A percentile compares a stretch with the other conserved stretches of the same genome.
Conservation (phyloP, 2,113 vertebrate genomes). For the Chascanopsetta lugubris region DNA sequence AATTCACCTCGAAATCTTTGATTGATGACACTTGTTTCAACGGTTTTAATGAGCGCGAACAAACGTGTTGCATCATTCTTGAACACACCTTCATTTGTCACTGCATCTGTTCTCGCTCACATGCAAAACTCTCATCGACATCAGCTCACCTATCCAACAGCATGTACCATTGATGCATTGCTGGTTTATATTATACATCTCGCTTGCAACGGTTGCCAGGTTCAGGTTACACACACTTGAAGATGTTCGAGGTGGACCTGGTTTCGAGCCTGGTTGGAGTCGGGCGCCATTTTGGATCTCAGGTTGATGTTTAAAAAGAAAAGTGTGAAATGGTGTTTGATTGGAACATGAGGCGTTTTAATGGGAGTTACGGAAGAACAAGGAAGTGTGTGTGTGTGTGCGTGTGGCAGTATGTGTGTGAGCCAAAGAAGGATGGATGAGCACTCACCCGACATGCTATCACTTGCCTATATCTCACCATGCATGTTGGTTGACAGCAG, state of each 20-base stretch:
- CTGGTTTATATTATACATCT: constrained; percentile 48
- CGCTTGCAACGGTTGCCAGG: constrained; percentile 54
- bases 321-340: too few relatives aligned
- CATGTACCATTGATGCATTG: constrained; percentile 50
- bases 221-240: too few relatives aligned
- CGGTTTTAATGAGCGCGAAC: background rate
- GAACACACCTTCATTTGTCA: constrained; percentile 44
- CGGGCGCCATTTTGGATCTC: too few relatives aligned
- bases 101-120: too few relatives aligned
- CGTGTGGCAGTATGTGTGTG: constrained; percentile 20
- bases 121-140: constrained; percentile 32
- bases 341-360: too few relatives aligned
- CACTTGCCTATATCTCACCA: constrained; percentile 49
- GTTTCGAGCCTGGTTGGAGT: too few relatives aligned
- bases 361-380: constrained; percentile 9
- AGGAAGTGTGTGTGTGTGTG: constrained; percentile 26
- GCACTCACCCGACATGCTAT: constrained; percentile 35
- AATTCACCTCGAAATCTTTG: constrained; percentile 26
- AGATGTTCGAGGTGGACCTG: too few relatives aligned
- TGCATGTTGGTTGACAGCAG: constrained; percentile 29
- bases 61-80: constrained; percentile 4
- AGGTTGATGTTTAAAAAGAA: too few relatives aligned
- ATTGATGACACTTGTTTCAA: constrained; percentile 17
- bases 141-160: constrained; percentile 46
- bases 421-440: constrained; percentile 39